These are phyloP conservation scores for Rhorus exstirpatorius DNA, from an alignment of 2,888 invertebrate species.

Conservation along the genomic window DNA sequence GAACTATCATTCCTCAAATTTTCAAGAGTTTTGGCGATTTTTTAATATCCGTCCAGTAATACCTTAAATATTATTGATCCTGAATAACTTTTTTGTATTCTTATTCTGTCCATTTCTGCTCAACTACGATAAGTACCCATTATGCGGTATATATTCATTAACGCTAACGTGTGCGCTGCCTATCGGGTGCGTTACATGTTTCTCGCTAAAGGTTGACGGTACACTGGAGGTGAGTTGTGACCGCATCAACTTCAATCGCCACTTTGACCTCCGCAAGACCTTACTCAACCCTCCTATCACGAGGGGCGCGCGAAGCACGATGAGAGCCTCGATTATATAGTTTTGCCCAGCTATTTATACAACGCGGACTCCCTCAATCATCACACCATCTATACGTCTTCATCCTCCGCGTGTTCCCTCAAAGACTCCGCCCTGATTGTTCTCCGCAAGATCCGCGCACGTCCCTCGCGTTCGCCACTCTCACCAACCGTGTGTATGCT, in stretches of 20 bases:
- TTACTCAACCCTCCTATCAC: slow-evolving; percentile 34
- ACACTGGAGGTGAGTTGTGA: not conserved
- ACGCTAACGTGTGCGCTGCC: not conserved
- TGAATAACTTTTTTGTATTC: not conserved
- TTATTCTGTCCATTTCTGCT: not conserved
- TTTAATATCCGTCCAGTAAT: no score
- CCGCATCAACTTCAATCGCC: slow-evolving; percentile 19
- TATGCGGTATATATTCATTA: slow-evolving; percentile 4
- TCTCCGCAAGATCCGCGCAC: slow-evolving; percentile 41
- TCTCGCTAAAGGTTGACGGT: not conserved
- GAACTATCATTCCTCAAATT: no score
- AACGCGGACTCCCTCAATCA: slow-evolving; percentile 33
- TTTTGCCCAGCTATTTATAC: slow-evolving; percentile 49
- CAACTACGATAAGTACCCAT: not conserved
- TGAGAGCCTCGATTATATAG: slow-evolving; percentile 73
- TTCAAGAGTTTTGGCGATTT: no score
- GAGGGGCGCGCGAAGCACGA: slow-evolving; percentile 19
- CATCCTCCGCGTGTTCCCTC: slow-evolving; percentile 61
- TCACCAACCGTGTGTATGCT: slow-evolving; percentile 10
- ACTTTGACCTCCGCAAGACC: slow-evolving; percentile 46
- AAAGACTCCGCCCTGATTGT: slow-evolving; percentile 54
- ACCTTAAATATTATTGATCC: no score
- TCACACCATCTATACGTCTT: slow-evolving; percentile 73
- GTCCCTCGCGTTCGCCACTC: slow-evolving; percentile 31
- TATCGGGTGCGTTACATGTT: not conserved